Evolutionary conservation across 2,113 vertebrate genomes (phyloP).

Genomic region (Tragelaphus scriptus): DNA sequence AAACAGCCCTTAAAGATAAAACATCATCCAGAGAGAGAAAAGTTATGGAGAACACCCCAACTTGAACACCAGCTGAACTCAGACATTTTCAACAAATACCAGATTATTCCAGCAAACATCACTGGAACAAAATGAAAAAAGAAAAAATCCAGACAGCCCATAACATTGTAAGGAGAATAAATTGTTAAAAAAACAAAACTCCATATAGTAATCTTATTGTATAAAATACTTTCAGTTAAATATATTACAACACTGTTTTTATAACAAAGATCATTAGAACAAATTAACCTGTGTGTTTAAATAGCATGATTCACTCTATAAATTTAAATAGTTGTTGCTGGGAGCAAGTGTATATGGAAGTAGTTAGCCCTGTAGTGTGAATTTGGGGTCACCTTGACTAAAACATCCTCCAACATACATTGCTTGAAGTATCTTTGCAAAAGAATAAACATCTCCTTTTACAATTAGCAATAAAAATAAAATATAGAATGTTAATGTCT

Average conservation of each 20-base stretch:
- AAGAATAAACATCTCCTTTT: not conserved
- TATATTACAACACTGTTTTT: not conserved
- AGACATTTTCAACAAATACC: not conserved
- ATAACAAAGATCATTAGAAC: not conserved
- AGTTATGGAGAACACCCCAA: not conserved
- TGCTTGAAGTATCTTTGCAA: not conserved
- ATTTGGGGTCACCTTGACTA: not conserved
- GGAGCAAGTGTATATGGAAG: not conserved
- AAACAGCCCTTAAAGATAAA: not conserved
- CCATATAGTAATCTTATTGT: not conserved
- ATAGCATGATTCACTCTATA: not conserved
- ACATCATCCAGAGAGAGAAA: not conserved
- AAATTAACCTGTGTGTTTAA: not conserved
- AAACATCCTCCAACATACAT: not conserved
- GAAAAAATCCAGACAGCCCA: not conserved
- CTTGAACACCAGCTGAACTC: not conserved
- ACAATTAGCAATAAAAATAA: not conserved
- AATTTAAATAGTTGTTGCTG: not conserved
- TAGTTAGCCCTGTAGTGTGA: not conserved
- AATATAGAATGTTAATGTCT: not conserved
- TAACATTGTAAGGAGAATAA: not conserved
- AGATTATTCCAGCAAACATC: not conserved
- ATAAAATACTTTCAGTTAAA: not conserved
- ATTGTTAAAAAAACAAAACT: not conserved
- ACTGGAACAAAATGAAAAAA: not conserved